Conservation (phyloP, 1,140 invertebrate species). For the Heliconius nattereri region DNA sequence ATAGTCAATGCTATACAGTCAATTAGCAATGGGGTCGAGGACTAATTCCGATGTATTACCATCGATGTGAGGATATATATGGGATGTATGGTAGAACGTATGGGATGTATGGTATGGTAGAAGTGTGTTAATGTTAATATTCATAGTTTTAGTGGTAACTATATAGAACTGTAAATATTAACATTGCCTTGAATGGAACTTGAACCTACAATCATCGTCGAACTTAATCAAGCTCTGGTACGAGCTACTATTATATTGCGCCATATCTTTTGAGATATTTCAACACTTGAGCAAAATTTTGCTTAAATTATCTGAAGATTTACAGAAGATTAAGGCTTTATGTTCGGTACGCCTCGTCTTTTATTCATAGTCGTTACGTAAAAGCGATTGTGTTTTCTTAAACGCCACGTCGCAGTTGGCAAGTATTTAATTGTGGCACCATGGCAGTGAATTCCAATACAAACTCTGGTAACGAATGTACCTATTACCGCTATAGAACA, state of each 20-base stretch:
- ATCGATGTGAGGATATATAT: neutral
- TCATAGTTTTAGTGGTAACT: no score
- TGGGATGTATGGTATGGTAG: neutral
- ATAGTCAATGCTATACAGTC: neutral
- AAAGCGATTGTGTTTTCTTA: neutral
- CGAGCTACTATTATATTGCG: no score
- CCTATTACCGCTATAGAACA: neutral
- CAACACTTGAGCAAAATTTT: neutral
- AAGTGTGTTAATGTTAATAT: no score
- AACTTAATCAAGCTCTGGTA: neutral
- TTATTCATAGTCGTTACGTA: slow-evolving; percentile 4
- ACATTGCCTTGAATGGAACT: neutral
- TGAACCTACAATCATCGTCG: neutral
- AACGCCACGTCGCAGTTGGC: neutral
- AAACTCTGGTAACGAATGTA: neutral
- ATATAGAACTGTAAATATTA: no score
- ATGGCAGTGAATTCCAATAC: no score
- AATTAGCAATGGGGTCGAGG: neutral
- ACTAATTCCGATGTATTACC: neutral
- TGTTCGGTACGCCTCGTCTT: neutral
- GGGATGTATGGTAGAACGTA: neutral
- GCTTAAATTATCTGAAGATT: neutral
- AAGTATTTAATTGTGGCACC: no score
- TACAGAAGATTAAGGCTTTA: slow-evolving; percentile 1
- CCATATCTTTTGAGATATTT: neutral